These are phyloP conservation scores for Strix occidentalis DNA, from an alignment of 2,797 vertebrate species.

Conservation along the genomic window DNA sequence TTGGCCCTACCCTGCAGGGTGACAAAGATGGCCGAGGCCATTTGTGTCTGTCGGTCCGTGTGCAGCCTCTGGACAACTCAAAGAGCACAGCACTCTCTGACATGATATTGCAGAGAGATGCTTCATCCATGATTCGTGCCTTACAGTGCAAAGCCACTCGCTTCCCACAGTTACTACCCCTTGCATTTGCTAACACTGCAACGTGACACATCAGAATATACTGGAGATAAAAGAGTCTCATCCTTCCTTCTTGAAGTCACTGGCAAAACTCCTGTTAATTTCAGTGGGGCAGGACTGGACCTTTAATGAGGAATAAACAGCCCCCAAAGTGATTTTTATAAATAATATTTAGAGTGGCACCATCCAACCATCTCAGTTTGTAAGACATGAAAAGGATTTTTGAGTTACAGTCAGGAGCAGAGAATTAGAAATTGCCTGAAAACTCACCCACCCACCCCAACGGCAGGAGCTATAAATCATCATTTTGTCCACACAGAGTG, in stretches of 20 bases:
- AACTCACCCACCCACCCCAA: neutral
- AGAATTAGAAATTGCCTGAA: constrained; percentile 41
- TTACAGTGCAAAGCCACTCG: neutral
- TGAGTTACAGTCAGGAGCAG: neutral
- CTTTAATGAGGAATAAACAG: constrained; percentile 3
- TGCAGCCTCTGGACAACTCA: neutral
- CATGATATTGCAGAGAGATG: neutral
- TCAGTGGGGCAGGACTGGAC: neutral
- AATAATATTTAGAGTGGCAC: constrained; percentile 8
- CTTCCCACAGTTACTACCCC: neutral
- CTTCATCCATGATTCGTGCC: neutral
- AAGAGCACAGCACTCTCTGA: neutral
- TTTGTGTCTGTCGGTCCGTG: fast-evolving
- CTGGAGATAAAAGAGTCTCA: neutral
- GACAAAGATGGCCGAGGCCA: neutral
- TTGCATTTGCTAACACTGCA: neutral
- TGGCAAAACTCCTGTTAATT: neutral
- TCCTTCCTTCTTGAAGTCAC: neutral
- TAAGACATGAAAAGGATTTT: constrained; percentile 6
- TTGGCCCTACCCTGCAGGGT: neutral
- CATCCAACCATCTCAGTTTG: neutral
- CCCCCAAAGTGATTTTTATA: constrained; percentile 12
- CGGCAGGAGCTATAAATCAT: constrained; percentile 43
- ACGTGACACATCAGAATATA: neutral
- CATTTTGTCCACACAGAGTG: constrained; percentile 41